Conservation (phyloP, 2,888 invertebrate species). For the Micoletzkya japonica region DNA sequence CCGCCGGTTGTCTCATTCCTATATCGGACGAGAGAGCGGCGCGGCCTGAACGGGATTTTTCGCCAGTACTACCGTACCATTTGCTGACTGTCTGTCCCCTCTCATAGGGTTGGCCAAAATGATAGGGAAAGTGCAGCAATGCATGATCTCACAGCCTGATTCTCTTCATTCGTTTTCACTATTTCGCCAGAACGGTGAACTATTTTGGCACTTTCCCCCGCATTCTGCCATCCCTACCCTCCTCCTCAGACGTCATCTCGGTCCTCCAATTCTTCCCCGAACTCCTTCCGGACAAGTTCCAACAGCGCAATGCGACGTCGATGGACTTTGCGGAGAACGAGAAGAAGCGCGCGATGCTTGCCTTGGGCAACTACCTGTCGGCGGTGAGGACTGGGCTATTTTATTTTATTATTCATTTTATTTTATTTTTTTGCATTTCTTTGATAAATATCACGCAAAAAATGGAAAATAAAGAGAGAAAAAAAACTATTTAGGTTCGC, state of each 20-base stretch:
- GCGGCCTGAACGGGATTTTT: no score
- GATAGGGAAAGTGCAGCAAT: no score
- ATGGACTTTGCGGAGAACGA: constrained; percentile 64
- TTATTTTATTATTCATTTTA: not conserved
- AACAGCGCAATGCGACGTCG: constrained; percentile 19
- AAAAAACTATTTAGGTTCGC: constrained; percentile 62
- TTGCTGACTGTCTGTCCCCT: no score
- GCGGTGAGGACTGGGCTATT: constrained; percentile 69
- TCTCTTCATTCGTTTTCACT: no score
- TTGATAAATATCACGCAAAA: constrained; percentile 31
- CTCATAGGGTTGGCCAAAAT: no score
- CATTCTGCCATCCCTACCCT: not conserved
- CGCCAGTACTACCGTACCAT: no score
- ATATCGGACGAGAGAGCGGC: no score
- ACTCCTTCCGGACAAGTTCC: constrained; percentile 73
- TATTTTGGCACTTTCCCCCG: not conserved
- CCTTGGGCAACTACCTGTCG: constrained; percentile 86
- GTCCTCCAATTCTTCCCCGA: constrained; percentile 93
- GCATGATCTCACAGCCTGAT: no score
- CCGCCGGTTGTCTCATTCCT: no score
- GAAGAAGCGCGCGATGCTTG: constrained; percentile 79
- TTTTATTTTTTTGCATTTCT: constrained; percentile 23
- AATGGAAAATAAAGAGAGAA: no score
- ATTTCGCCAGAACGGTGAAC: no score
- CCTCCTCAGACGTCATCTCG: constrained; percentile 82